These are phyloP conservation scores for Acanthaster planci DNA, from an alignment of 35 echinoderm and acorn worm species.

Conservation along the genomic window DNA sequence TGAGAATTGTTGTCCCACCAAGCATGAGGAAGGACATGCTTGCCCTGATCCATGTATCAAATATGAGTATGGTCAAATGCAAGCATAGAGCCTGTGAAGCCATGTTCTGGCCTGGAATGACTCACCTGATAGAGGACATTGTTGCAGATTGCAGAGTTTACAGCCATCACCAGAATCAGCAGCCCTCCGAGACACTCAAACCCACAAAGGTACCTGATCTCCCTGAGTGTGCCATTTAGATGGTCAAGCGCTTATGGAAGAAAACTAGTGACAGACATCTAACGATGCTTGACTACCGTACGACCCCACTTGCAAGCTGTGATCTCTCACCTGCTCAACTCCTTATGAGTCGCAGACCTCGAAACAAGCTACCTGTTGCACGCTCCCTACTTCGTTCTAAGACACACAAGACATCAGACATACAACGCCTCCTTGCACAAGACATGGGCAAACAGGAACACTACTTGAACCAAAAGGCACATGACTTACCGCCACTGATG, in stretches of 20 bases:
- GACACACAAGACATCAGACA: not conserved
- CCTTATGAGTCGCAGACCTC: slow-evolving; percentile 66
- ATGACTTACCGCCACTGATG: slow-evolving; percentile 38
- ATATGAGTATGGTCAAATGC: slow-evolving; percentile 61
- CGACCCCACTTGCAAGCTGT: slow-evolving; percentile 58
- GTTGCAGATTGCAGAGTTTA: slow-evolving; percentile 53
- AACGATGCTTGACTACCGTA: slow-evolving; percentile 67
- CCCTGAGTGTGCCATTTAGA: slow-evolving; percentile 65
- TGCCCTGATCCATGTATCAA: slow-evolving; percentile 40
- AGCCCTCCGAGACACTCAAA: slow-evolving; percentile 50
- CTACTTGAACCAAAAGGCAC: slow-evolving; percentile 54
- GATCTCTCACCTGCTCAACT: slow-evolving; percentile 69
- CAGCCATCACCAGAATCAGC: not conserved
- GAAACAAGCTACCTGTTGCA: slow-evolving; percentile 47
- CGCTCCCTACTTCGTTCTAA: slow-evolving; percentile 56
- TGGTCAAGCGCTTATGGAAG: slow-evolving; percentile 59
- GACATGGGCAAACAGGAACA: slow-evolving; percentile 33
- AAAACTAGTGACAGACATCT: slow-evolving; percentile 65
- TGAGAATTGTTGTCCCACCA: slow-evolving; percentile 54
- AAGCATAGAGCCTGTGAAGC: slow-evolving; percentile 55
- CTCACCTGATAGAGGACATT: slow-evolving; percentile 44
- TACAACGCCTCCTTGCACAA: slow-evolving; percentile 19
- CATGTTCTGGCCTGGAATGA: slow-evolving; percentile 68
- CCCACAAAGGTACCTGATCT: slow-evolving; percentile 25
- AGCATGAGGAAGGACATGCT: slow-evolving; percentile 52